Percentiles rank a stretch among this genome's conserved stretches.
Conservation (phyloP, 2,797 vertebrate species). For the Aeoliscus strigatus region DNA sequence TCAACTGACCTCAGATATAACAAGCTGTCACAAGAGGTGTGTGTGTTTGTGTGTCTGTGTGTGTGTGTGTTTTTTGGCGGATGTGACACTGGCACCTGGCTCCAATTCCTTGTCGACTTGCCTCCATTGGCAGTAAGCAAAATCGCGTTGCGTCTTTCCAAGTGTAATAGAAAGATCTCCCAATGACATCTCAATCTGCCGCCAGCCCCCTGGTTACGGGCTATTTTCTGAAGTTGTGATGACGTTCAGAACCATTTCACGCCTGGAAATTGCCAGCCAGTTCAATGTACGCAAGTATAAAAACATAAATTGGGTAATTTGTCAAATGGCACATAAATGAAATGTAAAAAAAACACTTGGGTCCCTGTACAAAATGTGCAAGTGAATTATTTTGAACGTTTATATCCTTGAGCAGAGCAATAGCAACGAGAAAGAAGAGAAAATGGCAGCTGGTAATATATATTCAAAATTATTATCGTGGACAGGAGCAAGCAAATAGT, state of each 20-base stretch:
- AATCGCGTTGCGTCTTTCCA: no score
- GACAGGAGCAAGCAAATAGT: no score
- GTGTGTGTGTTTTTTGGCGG: constrained; percentile 39
- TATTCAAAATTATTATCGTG: no score
- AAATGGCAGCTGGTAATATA: no score
- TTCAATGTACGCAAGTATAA: constrained; percentile 8
- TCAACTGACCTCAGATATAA: constrained; percentile 53
- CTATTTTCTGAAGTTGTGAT: constrained; percentile 34
- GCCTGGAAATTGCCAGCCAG: constrained; percentile 20
- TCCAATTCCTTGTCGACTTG: constrained; percentile 36
- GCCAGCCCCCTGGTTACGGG: constrained; percentile 26
- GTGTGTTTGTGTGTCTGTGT: constrained; percentile 12
- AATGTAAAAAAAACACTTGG: no score
- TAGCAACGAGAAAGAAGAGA: no score
- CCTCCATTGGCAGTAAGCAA: no score
- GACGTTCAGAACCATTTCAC: constrained; percentile 24
- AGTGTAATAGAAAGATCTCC: constrained; percentile 33
- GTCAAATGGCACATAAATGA: no score
- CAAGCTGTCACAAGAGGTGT: constrained; percentile 49
- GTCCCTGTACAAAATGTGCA: no score
- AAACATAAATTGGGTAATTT: constrained; percentile 5
- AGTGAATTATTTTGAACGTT: no score
- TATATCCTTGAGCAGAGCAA: no score
- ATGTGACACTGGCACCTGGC: constrained; percentile 23
- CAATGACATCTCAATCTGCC: constrained; percentile 40